phyloP scores from a whole-genome alignment of 2,113 vertebrate genomes.

The Enhydra lutris region DNA sequence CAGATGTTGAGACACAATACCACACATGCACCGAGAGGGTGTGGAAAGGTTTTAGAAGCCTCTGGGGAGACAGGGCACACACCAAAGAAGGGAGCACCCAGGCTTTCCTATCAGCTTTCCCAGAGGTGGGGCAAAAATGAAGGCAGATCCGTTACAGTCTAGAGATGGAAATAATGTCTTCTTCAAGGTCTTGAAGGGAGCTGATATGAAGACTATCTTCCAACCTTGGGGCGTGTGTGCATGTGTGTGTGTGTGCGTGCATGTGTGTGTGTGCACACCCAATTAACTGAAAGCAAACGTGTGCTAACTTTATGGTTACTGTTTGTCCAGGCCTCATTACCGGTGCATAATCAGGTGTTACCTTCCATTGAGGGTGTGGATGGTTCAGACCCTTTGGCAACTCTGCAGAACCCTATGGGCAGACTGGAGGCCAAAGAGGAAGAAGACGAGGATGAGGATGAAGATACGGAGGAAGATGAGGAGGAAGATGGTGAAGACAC shows the following conservation, averaged over 20 bases:
- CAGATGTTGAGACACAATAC: neutral
- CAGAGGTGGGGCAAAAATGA: neutral
- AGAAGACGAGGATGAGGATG: conserved; percentile 92
- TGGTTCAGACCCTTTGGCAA: conserved; percentile 86
- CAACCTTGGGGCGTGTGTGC: neutral
- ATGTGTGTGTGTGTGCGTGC: neutral
- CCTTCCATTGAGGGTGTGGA: conserved; percentile 88
- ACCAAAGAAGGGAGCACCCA: neutral
- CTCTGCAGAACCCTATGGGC: conserved; percentile 89
- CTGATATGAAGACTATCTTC: neutral
- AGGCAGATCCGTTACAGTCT: neutral
- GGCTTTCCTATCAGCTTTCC: neutral
- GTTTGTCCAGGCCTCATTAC: conserved; percentile 85
- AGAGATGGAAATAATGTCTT: neutral
- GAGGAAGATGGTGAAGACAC: conserved; percentile 91
- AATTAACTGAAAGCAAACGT: neutral
- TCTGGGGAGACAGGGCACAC: neutral
- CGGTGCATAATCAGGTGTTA: conserved; percentile 87
- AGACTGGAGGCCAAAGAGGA: conserved; percentile 93
- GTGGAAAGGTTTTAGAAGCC: neutral
- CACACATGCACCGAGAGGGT: neutral
- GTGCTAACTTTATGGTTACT: neutral
- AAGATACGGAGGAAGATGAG: conserved; percentile 85
- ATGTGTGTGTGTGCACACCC: fast-evolving
- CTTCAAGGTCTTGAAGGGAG: neutral